Conservation (phyloP, 1,140 invertebrate genomes). For the Acromyrmex heyeri region DNA sequence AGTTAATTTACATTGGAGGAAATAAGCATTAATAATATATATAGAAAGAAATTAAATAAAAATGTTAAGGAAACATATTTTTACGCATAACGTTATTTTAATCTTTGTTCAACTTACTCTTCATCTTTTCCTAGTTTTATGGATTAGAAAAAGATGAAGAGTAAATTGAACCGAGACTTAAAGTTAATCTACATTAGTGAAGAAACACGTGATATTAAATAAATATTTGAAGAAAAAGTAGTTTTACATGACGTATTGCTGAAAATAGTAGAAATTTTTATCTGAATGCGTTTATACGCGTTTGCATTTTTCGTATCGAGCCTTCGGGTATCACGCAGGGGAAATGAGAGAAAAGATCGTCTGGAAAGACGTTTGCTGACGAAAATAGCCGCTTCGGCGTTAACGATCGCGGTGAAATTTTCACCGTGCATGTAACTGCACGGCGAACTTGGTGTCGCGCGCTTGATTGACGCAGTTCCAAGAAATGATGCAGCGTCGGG, state of each 20-base stretch:
- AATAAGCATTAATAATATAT: not conserved
- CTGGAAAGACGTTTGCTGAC: constrained; percentile 2
- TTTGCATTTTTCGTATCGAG: constrained; percentile 7
- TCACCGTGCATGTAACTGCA: not conserved
- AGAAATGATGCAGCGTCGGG: constrained; percentile 50
- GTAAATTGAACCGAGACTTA: no score
- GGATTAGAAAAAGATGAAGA: no score
- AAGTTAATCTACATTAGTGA: no score
- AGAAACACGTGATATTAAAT: not conserved
- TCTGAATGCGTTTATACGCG: not conserved
- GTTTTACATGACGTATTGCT: not conserved
- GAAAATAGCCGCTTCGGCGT: constrained; percentile 44
- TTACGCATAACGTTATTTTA: not conserved
- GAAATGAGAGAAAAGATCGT: constrained; percentile 1
- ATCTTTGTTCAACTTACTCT: no score
- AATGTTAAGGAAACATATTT: not conserved
- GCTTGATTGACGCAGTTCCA: constrained; percentile 63
- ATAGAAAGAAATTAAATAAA: not conserved
- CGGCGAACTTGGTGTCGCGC: constrained; percentile 34
- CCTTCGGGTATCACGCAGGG: not conserved
- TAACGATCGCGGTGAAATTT: constrained; percentile 54
- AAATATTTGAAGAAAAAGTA: not conserved
- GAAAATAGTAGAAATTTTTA: not conserved
- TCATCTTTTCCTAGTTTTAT: no score
- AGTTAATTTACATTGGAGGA: no score